Evolutionary conservation across 1,140 invertebrate genomes (phyloP), one percentile per base, ranked within the genome.

Genomic region (Cydia pomonella): DNA sequence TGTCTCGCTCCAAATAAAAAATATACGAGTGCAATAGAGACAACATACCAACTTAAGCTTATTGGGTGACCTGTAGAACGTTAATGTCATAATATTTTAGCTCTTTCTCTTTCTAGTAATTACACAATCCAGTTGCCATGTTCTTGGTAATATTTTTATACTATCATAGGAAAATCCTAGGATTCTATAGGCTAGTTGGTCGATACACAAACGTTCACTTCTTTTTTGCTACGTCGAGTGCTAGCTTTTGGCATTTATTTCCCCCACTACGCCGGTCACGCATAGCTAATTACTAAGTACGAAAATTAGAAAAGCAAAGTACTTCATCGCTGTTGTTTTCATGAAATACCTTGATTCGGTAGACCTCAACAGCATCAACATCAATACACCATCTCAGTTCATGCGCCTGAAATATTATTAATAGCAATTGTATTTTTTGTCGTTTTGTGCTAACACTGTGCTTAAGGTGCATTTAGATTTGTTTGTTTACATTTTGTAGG

Each of bases 1-100:
- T 18, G 27, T 69, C 33, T 69, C 64, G n/a, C 29, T 33, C n/a
- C 29, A 69, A 33, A 33, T 69, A 33, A 18, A 69, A 38, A 9
- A 18, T 18, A 33, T 16, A 29, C 18, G 27, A 38, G 64, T 38
- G 16, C 4, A 33, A 69, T 4, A 10, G 29, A 33, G 33, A 69
- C 6, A 33, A 33, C 4, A 18, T 18, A 33, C 6, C 29, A 38
- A 69, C 64, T 33, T 41, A n/a, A 69, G 64, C 64, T 38, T 69
- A 41, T 33, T 69, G 63, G 27, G 29, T 69, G 64, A 69, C 64
- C 64, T 69, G 64, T 69, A 69, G 64, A 69, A 69, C 29, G 64
- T 69, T 69, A 69, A 69, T 69, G 29, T 69, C 64, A 69, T 69
- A 69, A 69, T 69, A 69, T 69, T 69, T 69, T 69, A 69, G 64